Base-by-base conservation (phyloP, 2,888 invertebrate species). In the Salpingus planirostris region DNA sequence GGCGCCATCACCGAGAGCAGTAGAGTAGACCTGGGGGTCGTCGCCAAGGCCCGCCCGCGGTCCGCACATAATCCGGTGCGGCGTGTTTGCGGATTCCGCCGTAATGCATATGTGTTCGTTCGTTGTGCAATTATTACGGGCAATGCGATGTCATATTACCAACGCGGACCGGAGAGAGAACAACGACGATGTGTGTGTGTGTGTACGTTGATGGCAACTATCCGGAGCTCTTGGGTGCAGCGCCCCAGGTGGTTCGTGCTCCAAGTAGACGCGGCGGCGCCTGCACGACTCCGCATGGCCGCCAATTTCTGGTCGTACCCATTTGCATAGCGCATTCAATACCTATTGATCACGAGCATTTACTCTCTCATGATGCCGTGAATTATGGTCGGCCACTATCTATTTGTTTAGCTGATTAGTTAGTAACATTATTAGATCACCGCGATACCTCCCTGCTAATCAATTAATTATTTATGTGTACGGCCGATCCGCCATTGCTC, bases 371-470 rank as follows among this genome's bases (percentile, higher is more conserved):
- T 56, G 60, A 60, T 60, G 60, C 60, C 56, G 58, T 64, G 61
- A 65, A 63, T 65, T 64, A 65, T 64, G 63, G 62, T 59, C 54
- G 61, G 58, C 60, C 62, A 58, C 63, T 65, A 65, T 65, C 65
- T 65, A 62, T 65, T 66, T 65, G 64, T 65, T 64, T 65, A 64
- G 63, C 62, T 65, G 64, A 66, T 66, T 65, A 64, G 64, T 62
- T 61, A 62, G 64, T 61, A 61, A 62, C 64, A 59, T 64, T 64
- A 65, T 65, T 66, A 65, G 65, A 66, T 66, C 64, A 60, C 51
- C 52, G 55, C 61, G 62, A 64, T 64, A 64, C 64, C 64, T 64
- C 61, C 63, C 64, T 64, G 65, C 65, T 64, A 65, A 64, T 65
- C 64, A 64, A 62, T 64, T 65, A 65, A 64, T 65, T 65, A 65